Conservation (phyloP, 2,888 invertebrate species). For the Argyra leucocephala region DNA sequence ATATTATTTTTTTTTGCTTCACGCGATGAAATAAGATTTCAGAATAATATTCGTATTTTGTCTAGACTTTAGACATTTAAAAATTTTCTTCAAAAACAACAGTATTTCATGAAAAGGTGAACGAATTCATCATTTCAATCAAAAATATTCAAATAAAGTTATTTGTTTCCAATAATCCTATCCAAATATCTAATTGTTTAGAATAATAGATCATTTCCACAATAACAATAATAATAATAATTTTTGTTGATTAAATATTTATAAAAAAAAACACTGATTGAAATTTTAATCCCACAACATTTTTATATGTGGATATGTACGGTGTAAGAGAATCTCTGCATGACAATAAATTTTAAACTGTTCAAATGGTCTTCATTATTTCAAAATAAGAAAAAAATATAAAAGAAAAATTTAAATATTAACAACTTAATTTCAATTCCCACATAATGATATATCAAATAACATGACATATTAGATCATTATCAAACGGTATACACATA, state of each 20-base stretch:
- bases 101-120: too few species aligned
- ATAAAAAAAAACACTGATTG: background rate
- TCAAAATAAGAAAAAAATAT: background rate
- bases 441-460: conserved; percentile 1
- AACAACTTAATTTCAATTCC: background rate
- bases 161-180: background rate
- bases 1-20: too few species aligned
- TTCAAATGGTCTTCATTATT: too few species aligned
- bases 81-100: too few species aligned
- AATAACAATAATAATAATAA: too few species aligned
- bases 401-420: background rate
- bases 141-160: background rate
- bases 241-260: background rate
- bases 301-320: too few species aligned
- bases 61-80: too few species aligned
- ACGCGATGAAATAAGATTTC: too few species aligned
- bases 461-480: background rate
- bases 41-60: too few species aligned
- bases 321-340: too few species aligned
- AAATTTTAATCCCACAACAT: background rate
- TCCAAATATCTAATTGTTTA: background rate
- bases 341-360: too few species aligned
- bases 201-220: background rate
- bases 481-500: background rate
- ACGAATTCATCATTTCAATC: too few species aligned